Evolutionary conservation across 2,797 vertebrate species (phyloP).

Genomic region (Alcedo atthis): DNA sequence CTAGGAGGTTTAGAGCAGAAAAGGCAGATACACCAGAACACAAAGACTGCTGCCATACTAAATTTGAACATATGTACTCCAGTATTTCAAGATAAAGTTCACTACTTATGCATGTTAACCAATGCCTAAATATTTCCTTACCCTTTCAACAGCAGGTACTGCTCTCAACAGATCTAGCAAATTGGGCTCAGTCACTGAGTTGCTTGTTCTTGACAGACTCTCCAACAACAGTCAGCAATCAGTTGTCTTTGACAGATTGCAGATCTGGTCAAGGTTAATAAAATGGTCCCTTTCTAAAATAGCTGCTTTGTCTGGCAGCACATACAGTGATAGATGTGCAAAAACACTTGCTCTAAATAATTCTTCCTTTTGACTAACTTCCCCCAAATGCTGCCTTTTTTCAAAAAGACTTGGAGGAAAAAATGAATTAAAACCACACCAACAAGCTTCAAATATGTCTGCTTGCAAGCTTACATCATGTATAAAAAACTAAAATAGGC

Average conservation of each 20-base stretch:
- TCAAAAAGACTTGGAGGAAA: neutral
- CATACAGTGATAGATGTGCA: neutral
- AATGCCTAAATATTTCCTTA: neutral
- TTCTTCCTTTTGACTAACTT: neutral
- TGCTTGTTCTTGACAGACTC: neutral
- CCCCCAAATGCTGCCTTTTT: neutral
- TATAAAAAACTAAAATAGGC: neutral
- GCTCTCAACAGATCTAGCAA: neutral
- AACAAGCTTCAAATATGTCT: neutral
- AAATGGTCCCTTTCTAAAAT: neutral
- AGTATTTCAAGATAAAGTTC: neutral
- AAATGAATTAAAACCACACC: neutral
- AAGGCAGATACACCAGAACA: neutral
- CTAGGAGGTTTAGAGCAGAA: neutral
- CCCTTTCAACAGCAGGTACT: neutral
- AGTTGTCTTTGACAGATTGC: neutral
- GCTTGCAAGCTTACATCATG: neutral
- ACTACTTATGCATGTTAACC: neutral
- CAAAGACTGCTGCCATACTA: fast-evolving
- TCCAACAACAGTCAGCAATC: neutral
- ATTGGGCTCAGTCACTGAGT: neutral
- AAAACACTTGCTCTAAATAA: neutral
- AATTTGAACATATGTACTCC: neutral
- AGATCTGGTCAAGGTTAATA: neutral
- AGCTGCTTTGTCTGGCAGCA: constrained; percentile 4